phyloP scores from a whole-genome alignment of 2,888 invertebrate species.

The Mystacides longicornis region DNA sequence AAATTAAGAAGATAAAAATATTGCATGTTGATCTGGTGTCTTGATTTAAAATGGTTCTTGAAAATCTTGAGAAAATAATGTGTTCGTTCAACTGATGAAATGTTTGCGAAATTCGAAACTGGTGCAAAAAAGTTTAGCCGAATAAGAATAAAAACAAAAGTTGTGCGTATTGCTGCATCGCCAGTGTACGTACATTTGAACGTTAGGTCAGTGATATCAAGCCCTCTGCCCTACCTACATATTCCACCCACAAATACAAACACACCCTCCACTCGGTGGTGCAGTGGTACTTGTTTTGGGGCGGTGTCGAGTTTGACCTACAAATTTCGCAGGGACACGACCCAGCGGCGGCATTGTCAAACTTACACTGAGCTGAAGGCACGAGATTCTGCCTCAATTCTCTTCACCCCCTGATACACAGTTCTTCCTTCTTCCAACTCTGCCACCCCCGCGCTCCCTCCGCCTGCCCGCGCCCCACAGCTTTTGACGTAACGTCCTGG shows the following conservation, averaged over 20 bases:
- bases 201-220: background rate
- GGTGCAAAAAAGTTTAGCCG: no score
- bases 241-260: no score
- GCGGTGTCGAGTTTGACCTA: slow-evolving; percentile 10
- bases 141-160: no score
- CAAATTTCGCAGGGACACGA: background rate
- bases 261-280: no score
- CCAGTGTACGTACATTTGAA: background rate
- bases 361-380: slow-evolving; percentile 11
- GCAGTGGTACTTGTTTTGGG: slow-evolving; percentile 4
- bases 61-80: no score
- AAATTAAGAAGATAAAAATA: no score
- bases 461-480: slow-evolving; percentile 7
- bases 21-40: no score
- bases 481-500: slow-evolving; percentile 45
- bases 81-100: no score
- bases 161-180: no score
- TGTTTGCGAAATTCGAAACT: no score
- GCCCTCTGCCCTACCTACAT: background rate
- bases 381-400: slow-evolving; percentile 4
- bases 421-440: slow-evolving; percentile 23
- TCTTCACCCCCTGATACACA: slow-evolving; percentile 2
- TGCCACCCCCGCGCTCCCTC: slow-evolving; percentile 30
- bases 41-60: no score
- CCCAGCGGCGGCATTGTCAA: background rate